phyloP scores from a whole-genome alignment of 2,797 vertebrate genomes.

The Pteronotus mesoamericanus region DNA sequence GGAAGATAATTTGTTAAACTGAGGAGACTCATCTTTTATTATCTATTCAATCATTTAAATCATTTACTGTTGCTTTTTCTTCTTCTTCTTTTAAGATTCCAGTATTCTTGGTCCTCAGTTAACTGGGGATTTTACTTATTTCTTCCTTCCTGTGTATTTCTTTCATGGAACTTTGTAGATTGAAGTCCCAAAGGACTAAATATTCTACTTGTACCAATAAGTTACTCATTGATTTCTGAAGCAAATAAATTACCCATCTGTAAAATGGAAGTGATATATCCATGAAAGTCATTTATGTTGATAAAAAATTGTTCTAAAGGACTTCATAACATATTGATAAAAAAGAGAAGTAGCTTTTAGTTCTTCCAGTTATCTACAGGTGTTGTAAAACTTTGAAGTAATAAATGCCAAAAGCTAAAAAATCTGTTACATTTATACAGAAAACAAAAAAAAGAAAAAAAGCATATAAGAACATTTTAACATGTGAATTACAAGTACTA shows the following conservation, averaged over 20 bases:
- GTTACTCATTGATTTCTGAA: neutral
- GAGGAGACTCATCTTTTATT: neutral
- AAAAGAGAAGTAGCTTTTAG: neutral
- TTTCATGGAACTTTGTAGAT: neutral
- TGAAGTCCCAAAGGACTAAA: neutral
- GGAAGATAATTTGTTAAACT: neutral
- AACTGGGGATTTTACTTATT: neutral
- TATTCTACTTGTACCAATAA: neutral
- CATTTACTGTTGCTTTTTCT: neutral
- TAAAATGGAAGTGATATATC: neutral
- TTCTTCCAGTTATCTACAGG: neutral
- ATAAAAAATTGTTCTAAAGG: neutral
- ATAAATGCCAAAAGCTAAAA: neutral
- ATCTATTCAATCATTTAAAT: constrained; percentile 12
- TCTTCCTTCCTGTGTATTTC: neutral
- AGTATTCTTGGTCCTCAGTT: neutral
- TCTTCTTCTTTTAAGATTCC: neutral
- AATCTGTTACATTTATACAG: neutral
- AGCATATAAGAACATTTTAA: neutral
- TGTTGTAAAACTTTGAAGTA: neutral
- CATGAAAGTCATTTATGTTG: neutral
- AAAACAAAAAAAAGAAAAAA: neutral
- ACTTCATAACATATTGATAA: neutral
- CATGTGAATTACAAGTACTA: neutral
- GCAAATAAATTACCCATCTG: neutral